These are phyloP conservation scores for Azemiops feae DNA, from an alignment of 2,113 vertebrate genomes.

Conservation along the genomic window DNA sequence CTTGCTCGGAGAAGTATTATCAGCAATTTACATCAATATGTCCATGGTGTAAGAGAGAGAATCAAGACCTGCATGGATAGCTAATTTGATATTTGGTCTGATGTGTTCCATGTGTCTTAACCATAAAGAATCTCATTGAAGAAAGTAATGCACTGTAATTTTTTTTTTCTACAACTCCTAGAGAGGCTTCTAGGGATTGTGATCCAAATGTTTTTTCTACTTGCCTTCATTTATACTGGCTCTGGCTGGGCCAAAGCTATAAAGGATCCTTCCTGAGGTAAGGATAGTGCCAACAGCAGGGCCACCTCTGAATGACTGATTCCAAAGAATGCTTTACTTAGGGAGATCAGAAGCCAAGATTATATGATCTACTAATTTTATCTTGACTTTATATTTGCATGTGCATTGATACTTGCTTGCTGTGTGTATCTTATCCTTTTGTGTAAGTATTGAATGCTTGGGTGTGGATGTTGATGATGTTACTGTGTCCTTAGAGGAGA, in stretches of 20 bases:
- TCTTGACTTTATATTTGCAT: background rate
- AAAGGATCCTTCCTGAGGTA: background rate
- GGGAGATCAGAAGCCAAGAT: background rate
- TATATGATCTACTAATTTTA: background rate
- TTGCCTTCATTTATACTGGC: background rate
- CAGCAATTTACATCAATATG: background rate
- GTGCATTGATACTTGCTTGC: background rate
- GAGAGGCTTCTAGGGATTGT: background rate
- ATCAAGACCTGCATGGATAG: background rate
- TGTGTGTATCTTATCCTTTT: background rate
- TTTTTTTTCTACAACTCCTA: background rate
- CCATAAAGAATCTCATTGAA: background rate
- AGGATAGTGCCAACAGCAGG: background rate
- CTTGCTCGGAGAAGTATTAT: background rate
- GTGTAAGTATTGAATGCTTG: background rate
- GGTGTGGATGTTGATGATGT: background rate
- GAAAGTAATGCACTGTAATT: background rate
- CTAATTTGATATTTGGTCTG: background rate
- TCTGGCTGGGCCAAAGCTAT: background rate
- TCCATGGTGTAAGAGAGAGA: background rate
- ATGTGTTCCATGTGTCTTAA: background rate
- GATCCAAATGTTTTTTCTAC: background rate
- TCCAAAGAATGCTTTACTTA: background rate
- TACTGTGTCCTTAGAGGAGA: background rate
- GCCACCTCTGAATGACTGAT: background rate